Percentiles rank a stretch among this genome's conserved stretches.
phyloP scores from a whole-genome alignment of 2,888 invertebrate genomes.

The Nephrotoma guestfalica region DNA sequence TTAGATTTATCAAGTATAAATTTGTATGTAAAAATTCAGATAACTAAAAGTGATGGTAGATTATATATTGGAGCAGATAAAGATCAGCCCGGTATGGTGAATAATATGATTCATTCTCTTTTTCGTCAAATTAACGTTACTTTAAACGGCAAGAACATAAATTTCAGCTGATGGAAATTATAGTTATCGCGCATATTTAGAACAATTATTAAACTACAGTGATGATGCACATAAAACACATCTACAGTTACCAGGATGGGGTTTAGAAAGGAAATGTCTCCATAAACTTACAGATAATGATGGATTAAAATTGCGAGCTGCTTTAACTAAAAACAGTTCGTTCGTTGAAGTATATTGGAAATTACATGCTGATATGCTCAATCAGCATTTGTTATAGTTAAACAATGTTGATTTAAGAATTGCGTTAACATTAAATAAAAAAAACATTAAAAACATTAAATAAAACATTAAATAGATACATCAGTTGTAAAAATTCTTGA shows the following conservation, averaged over 20 bases:
- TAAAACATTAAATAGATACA: not conserved
- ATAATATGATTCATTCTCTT: slow-evolving; percentile 7
- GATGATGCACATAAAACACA: slow-evolving; percentile 4
- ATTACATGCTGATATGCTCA: slow-evolving; percentile 6
- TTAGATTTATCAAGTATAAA: slow-evolving; percentile 5
- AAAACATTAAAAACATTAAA: not conserved
- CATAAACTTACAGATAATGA: not conserved
- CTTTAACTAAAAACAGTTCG: not conserved
- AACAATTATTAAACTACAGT: slow-evolving; percentile 8
- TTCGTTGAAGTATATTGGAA: not conserved
- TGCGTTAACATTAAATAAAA: not conserved
- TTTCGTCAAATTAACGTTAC: slow-evolving; percentile 6
- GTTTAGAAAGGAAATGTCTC: not conserved
- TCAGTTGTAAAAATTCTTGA: slow-evolving; percentile 2
- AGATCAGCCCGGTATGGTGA: not conserved
- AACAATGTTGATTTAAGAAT: slow-evolving; percentile 7
- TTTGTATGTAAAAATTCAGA: not conserved
- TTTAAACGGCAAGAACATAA: slow-evolving; percentile 9
- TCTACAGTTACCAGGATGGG: not conserved
- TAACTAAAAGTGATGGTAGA: not conserved
- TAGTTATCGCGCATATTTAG: slow-evolving; percentile 7
- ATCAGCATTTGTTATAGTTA: slow-evolving; percentile 3
- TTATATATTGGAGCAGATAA: not conserved
- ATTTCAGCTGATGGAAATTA: slow-evolving; percentile 6
- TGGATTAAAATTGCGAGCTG: not conserved